These are phyloP conservation scores for Morbakka virulenta DNA, from an alignment of 30 jellyfish, hydroid and myxozoan species.

Conservation along the genomic window DNA sequence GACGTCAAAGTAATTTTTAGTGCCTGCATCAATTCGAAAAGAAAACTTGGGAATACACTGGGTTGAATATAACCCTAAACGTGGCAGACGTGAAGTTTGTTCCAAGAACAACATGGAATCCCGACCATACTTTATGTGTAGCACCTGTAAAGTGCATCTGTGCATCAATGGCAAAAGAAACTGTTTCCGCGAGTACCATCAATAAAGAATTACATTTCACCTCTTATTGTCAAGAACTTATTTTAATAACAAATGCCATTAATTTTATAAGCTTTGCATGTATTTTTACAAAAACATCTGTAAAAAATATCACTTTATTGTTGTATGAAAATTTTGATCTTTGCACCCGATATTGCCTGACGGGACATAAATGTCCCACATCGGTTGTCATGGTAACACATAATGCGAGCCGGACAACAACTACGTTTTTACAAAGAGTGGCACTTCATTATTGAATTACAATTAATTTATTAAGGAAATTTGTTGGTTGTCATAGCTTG, in stretches of 20 bases:
- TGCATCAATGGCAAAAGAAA: constrained; percentile 40
- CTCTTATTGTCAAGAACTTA: too few species aligned
- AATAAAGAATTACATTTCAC: not conserved
- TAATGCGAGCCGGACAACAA: not conserved
- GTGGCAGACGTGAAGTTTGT: constrained; percentile 85
- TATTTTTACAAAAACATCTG: not conserved
- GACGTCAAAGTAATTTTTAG: constrained; percentile 49
- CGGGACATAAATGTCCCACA: not conserved
- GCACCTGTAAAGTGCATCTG: constrained; percentile 53
- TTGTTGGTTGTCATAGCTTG: not conserved
- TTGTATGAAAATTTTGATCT: not conserved
- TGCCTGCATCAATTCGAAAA: constrained; percentile 32
- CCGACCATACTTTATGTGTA: constrained; percentile 45
- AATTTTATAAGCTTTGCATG: not conserved
- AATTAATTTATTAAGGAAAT: too few species aligned
- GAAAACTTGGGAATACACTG: constrained; percentile 72
- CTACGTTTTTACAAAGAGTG: not conserved
- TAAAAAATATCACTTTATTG: not conserved
- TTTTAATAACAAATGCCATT: not conserved
- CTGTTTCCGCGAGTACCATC: constrained; percentile 54
- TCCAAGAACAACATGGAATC: constrained; percentile 46
- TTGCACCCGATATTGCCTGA: not conserved
- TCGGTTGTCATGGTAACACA: not conserved
- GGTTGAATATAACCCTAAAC: constrained; percentile 27
- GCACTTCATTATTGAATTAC: not conserved